phyloP scores from a whole-genome alignment of 2,888 invertebrate genomes.

The Noctua fimbriata region DNA sequence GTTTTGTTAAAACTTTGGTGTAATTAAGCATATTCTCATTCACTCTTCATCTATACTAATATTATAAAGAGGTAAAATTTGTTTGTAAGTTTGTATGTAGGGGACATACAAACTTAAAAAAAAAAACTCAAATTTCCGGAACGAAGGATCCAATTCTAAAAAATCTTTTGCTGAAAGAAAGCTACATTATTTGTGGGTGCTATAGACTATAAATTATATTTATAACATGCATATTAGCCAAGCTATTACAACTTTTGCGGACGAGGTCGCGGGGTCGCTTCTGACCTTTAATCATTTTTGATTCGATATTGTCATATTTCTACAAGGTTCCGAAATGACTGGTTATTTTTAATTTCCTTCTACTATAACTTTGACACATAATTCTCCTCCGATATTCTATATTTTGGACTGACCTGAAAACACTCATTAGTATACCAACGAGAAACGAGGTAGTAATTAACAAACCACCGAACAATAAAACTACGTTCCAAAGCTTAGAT shows the following conservation, averaged over 20 bases:
- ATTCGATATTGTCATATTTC: background rate
- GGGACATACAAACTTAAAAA: too few species aligned
- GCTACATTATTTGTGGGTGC: too few species aligned
- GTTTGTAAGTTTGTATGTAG: too few species aligned
- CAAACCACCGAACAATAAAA: slow-evolving; percentile 20
- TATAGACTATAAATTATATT: too few species aligned
- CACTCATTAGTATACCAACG: slow-evolving; percentile 2
- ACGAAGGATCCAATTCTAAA: too few species aligned
- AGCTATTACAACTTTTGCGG: too few species aligned
- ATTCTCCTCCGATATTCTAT: background rate
- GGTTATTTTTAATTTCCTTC: background rate
- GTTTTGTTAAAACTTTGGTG: background rate
- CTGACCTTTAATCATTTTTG: background rate
- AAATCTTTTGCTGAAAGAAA: too few species aligned
- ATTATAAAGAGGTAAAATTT: too few species aligned
- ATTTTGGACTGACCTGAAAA: background rate
- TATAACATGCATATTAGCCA: too few species aligned
- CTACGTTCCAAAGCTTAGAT: slow-evolving; percentile 49
- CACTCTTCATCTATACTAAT: background rate
- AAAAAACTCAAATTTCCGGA: too few species aligned
- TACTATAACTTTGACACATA: background rate
- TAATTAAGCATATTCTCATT: background rate
- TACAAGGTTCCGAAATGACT: background rate
- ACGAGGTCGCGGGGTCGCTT: background rate
- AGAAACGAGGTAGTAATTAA: slow-evolving; percentile 33